Conservation (phyloP, 92 coral and sea anemone genomes). For the Phenganax subtilis region DNA sequence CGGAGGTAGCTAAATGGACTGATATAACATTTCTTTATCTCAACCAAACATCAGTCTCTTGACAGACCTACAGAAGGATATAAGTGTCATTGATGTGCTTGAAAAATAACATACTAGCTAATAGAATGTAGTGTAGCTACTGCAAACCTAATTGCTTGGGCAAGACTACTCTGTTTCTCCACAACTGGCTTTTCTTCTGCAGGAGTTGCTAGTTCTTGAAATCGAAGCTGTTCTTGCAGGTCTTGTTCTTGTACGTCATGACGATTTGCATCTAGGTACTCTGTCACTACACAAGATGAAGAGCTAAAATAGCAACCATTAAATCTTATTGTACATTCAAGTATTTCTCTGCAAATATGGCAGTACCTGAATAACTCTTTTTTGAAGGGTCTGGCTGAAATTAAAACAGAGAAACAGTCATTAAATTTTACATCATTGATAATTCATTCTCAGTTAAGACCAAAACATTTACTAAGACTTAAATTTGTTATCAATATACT, state of each 20-base stretch:
- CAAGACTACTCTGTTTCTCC: not conserved
- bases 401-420: not conserved
- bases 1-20: too few species aligned
- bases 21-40: not conserved
- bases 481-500: conserved; percentile 1
- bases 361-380: conserved; percentile 18
- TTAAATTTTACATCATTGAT: not conserved
- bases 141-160: conserved; percentile 1
- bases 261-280: conserved; percentile 70
- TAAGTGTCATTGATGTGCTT: not conserved
- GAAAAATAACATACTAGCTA: not conserved
- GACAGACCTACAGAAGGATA: conserved; percentile 2
- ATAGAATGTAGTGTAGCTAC: not conserved
- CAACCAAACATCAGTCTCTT: conserved; percentile 24
- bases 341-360: not conserved
- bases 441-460: not conserved
- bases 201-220: conserved; percentile 65
- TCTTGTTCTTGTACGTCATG: conserved; percentile 66
- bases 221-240: conserved; percentile 59
- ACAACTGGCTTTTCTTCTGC: conserved; percentile 18
- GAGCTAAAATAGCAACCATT: not conserved
- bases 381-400: conserved; percentile 10
- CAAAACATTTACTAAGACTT: not conserved
- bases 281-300: conserved; percentile 47
- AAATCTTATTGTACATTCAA: not conserved